These are phyloP conservation scores for Conomelus anceps DNA, from an alignment of 2,888 invertebrate species.

Conservation along the genomic window DNA sequence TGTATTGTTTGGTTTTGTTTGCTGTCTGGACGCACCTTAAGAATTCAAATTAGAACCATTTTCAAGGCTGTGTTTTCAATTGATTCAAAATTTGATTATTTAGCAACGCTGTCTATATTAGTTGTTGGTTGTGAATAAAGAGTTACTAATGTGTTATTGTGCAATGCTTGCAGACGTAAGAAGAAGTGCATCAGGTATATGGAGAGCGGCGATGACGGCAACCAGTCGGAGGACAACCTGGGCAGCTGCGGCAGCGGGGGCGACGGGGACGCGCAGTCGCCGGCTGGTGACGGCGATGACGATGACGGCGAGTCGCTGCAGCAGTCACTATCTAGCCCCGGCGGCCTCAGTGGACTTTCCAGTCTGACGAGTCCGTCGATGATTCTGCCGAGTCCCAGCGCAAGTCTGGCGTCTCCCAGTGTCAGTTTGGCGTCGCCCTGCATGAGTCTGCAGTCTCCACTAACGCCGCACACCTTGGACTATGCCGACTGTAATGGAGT, in stretches of 20 bases:
- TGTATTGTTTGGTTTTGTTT: too few relatives aligned
- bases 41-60: too few relatives aligned
- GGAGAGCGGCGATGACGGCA: slow-evolving; percentile 65
- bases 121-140: not conserved
- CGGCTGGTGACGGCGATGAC: slow-evolving; percentile 58
- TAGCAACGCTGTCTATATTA: too few relatives aligned
- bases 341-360: slow-evolving; percentile 59
- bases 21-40: too few relatives aligned
- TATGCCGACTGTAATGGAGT: slow-evolving; percentile 41
- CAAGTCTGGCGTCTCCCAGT: slow-evolving; percentile 59
- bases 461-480: slow-evolving; percentile 42
- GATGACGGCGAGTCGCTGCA: slow-evolving; percentile 50
- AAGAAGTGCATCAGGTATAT: slow-evolving; percentile 95
- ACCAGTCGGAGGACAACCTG: slow-evolving; percentile 64
- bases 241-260: slow-evolving; percentile 74
- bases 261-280: slow-evolving; percentile 56
- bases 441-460: slow-evolving; percentile 45
- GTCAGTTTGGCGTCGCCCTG: slow-evolving; percentile 55
- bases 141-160: slow-evolving; percentile 15
- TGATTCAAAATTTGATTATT: too few relatives aligned
- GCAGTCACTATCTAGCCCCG: slow-evolving; percentile 50
- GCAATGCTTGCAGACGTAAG: slow-evolving; percentile 72
- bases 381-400: slow-evolving; percentile 71
- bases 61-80: too few relatives aligned
- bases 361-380: slow-evolving; percentile 63